Conservation (phyloP, 1,140 invertebrate genomes). For the Danaus melanippus region DNA sequence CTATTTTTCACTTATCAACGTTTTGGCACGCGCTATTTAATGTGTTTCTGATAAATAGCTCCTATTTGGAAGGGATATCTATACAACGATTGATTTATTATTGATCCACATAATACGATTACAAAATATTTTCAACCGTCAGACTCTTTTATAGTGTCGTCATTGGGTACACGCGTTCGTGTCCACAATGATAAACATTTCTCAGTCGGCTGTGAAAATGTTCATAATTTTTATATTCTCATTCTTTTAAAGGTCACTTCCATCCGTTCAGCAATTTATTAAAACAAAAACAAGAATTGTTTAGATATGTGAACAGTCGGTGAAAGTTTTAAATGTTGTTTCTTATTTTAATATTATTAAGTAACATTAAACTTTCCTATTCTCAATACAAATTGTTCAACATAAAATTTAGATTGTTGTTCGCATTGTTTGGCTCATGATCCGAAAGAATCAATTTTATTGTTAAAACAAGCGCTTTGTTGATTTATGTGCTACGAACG, state of each 20-base stretch:
- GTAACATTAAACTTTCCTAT: too few relatives aligned
- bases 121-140: conserved; percentile 29
- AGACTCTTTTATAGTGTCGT: conserved; percentile 8
- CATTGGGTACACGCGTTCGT: conserved; percentile 9
- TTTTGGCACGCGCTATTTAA: conserved; percentile 53
- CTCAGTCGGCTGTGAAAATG: conserved; percentile 27
- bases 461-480: conserved; percentile 56
- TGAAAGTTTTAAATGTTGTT: conserved; percentile 9
- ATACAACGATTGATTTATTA: conserved; percentile 57
- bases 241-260: conserved; percentile 21
- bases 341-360: conserved; percentile 10
- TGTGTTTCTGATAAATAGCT: conserved; percentile 56
- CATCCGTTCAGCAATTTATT: conserved; percentile 14
- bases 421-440: conserved; percentile 15
- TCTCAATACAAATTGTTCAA: not conserved
- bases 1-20: conserved; percentile 55
- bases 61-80: conserved; percentile 46
- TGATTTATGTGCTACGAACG: conserved; percentile 61
- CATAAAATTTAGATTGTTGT: conserved; percentile 9
- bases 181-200: conserved; percentile 21
- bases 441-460: conserved; percentile 63
- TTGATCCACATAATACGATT: conserved; percentile 26
- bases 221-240: conserved; percentile 21
- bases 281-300: conserved; percentile 10
- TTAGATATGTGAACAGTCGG: not conserved